Conservation (phyloP, 2,113 vertebrate genomes). For the Pluvianellus socialis region DNA sequence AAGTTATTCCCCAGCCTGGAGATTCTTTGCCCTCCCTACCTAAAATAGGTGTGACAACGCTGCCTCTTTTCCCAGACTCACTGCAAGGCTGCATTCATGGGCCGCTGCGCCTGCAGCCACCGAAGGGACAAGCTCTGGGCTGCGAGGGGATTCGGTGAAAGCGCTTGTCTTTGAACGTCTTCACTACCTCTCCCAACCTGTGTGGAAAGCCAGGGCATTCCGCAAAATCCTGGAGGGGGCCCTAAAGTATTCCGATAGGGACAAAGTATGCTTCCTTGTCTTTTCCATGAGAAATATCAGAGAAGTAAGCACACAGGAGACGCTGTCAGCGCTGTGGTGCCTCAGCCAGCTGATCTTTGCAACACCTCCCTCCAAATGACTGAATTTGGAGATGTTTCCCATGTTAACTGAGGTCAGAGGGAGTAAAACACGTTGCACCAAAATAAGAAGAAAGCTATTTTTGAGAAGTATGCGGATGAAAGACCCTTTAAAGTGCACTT, state of each 20-base stretch:
- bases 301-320: not conserved
- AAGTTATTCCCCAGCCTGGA: no score
- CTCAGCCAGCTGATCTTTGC: not conserved
- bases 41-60: no score
- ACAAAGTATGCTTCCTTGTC: not conserved
- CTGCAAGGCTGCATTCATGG: no score
- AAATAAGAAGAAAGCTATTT: not conserved
- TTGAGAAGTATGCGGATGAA: not conserved
- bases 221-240: not conserved
- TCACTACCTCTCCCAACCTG: not conserved
- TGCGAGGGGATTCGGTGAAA: no score
- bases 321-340: fast-evolving
- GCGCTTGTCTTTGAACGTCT: no score
- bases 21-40: no score
- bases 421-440: not conserved
- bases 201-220: not conserved
- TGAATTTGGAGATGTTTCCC: not conserved
- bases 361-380: not conserved
- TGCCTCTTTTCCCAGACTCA: no score
- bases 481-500: not conserved
- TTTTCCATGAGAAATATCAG: not conserved
- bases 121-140: no score
- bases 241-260: not conserved
- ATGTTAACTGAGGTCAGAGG: not conserved
- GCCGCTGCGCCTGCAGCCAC: no score